Evolutionary conservation across 2,888 invertebrate species (phyloP).

Genomic region (Melangyna quadrimaculata): DNA sequence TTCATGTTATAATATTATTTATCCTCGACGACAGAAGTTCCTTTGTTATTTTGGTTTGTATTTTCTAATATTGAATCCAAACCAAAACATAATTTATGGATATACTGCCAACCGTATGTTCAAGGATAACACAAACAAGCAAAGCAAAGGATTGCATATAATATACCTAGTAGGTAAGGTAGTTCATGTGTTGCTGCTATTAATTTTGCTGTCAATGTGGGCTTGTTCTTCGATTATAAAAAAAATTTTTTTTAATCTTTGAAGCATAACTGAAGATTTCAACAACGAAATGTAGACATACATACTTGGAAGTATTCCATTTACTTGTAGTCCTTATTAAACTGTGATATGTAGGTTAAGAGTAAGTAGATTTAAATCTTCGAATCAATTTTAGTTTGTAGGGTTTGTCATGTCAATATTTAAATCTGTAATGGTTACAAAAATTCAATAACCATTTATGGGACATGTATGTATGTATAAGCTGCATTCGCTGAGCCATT

Average conservation of each 20-base stretch:
- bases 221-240: neutral
- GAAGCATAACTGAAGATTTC: neutral
- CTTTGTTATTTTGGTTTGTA: neutral
- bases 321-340: too few relatives aligned
- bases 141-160: neutral
- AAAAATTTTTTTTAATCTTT: neutral
- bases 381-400: too few relatives aligned
- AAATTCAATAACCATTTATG: too few relatives aligned
- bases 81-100: neutral
- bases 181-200: slow-evolving; percentile 1
- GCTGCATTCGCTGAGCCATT: too few relatives aligned
- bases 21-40: neutral
- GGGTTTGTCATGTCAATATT: too few relatives aligned
- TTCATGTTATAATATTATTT: neutral
- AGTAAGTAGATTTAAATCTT: too few relatives aligned
- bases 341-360: too few relatives aligned
- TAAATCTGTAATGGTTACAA: too few relatives aligned
- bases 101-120: neutral
- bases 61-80: neutral
- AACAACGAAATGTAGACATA: neutral
- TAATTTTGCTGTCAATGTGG: slow-evolving; percentile 3
- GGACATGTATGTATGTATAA: too few relatives aligned
- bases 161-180: too few relatives aligned
- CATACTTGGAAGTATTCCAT: too few relatives aligned
- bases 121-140: neutral